phyloP scores from a whole-genome alignment of 2,797 vertebrate genomes.

The Urosaurus nigricauda region DNA sequence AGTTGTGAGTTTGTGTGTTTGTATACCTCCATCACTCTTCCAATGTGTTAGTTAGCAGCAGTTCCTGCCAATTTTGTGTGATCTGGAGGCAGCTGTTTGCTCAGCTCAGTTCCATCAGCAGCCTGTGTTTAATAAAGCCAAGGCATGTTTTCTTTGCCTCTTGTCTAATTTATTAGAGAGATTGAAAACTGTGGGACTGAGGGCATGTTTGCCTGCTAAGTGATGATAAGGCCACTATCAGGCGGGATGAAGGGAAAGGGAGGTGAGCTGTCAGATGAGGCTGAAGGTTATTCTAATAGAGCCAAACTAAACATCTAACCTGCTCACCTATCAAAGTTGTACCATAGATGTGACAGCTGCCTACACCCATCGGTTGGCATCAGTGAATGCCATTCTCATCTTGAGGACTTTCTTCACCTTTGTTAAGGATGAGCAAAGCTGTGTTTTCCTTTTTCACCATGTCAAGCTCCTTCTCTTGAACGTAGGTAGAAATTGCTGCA shows the following conservation, averaged over 20 bases:
- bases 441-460: too few relatives aligned
- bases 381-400: too few relatives aligned
- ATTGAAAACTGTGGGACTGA: not conserved
- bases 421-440: too few relatives aligned
- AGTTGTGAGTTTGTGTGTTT: not conserved
- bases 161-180: conserved; percentile 25
- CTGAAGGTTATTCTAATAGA: not conserved
- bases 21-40: not conserved
- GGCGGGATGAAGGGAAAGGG: not conserved
- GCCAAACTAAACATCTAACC: not conserved
- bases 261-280: not conserved
- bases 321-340: not conserved
- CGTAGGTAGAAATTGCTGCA: too few relatives aligned
- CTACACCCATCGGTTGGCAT: not conserved
- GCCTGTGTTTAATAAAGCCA: conserved; percentile 40
- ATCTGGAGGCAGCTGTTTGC: conserved; percentile 30
- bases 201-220: not conserved
- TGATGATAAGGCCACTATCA: not conserved
- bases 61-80: not conserved
- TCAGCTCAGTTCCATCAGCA: not conserved
- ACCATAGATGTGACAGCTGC: not conserved
- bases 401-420: too few relatives aligned
- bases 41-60: too few relatives aligned
- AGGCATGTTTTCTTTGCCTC: conserved; percentile 19
- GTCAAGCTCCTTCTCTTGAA: too few relatives aligned